Conservation (phyloP, 2,797 vertebrate species). For the Steatocranus sp. region DNA sequence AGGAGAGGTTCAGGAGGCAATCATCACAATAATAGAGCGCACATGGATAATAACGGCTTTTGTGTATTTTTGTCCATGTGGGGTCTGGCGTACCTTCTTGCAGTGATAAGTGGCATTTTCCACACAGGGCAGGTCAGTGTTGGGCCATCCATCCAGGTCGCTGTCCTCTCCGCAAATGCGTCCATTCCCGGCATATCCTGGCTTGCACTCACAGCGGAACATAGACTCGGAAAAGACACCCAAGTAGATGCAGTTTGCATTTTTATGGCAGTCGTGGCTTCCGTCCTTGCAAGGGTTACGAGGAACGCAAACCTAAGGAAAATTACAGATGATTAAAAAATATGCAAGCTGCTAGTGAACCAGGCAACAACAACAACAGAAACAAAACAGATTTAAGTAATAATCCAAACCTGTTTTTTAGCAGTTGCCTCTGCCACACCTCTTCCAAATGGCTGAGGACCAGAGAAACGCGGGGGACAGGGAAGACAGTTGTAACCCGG, state of each 20-base stretch:
- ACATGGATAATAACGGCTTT: slow-evolving; percentile 23
- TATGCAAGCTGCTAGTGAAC: neutral
- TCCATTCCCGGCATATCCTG: slow-evolving; percentile 97
- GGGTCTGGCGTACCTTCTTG: slow-evolving; percentile 86
- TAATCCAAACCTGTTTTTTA: slow-evolving; percentile 87
- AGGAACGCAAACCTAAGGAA: slow-evolving; percentile 86
- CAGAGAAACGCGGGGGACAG: slow-evolving; percentile 90
- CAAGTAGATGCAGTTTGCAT: slow-evolving; percentile 96
- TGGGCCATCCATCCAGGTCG: slow-evolving; percentile 97
- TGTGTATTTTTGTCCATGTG: slow-evolving; percentile 3
- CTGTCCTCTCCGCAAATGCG: slow-evolving; percentile 94
- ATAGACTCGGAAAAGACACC: slow-evolving; percentile 92
- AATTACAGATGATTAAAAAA: slow-evolving; percentile 13
- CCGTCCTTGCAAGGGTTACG: slow-evolving; percentile 94
- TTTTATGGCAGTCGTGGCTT: slow-evolving; percentile 93
- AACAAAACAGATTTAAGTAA: neutral
- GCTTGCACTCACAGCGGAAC: slow-evolving; percentile 96
- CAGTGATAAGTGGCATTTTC: slow-evolving; percentile 99
- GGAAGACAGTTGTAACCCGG: slow-evolving; percentile 96
- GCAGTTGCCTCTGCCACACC: slow-evolving; percentile 86
- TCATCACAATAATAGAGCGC: slow-evolving; percentile 23
- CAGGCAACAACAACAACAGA: neutral
- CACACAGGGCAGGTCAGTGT: slow-evolving; percentile 86
- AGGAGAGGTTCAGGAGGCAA: slow-evolving; percentile 37
- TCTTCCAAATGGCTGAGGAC: slow-evolving; percentile 88